Percentiles rank a stretch among this genome's conserved stretches.
Conservation (phyloP, 2,797 vertebrate genomes). For the Enteromius radiatus region DNA sequence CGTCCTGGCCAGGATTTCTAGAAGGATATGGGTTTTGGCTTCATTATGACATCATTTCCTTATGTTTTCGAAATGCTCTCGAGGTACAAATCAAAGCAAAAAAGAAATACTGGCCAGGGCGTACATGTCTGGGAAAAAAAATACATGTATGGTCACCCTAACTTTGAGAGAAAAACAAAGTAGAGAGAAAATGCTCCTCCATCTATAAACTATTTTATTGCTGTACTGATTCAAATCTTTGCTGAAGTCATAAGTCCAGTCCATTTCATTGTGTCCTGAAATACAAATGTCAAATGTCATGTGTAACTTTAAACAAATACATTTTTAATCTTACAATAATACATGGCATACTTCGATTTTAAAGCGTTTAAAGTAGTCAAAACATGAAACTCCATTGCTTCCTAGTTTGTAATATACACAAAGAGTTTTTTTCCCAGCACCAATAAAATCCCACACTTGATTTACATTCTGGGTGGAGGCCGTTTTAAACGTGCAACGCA, state of each 20-base stretch:
- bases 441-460: neutral
- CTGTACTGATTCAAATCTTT: neutral
- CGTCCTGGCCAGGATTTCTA: too few species aligned
- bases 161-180: neutral
- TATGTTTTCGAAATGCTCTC: too few species aligned
- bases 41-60: too few species aligned
- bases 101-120: too few species aligned
- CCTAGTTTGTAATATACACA: neutral
- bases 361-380: neutral
- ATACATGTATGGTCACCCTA: too few species aligned
- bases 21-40: too few species aligned
- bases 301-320: neutral
- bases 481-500: neutral
- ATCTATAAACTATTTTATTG: neutral
- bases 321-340: neutral
- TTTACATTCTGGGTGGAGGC: constrained; percentile 29
- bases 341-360: neutral
- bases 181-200: neutral
- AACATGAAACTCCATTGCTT: neutral
- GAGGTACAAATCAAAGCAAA: too few species aligned
- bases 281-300: neutral
- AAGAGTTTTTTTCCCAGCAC: neutral
- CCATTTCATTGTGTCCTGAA: neutral
- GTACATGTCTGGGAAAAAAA: too few species aligned
- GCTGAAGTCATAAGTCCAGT: neutral